phyloP scores from a whole-genome alignment of 2,888 invertebrate genomes.

The Heliconius ethilla region DNA sequence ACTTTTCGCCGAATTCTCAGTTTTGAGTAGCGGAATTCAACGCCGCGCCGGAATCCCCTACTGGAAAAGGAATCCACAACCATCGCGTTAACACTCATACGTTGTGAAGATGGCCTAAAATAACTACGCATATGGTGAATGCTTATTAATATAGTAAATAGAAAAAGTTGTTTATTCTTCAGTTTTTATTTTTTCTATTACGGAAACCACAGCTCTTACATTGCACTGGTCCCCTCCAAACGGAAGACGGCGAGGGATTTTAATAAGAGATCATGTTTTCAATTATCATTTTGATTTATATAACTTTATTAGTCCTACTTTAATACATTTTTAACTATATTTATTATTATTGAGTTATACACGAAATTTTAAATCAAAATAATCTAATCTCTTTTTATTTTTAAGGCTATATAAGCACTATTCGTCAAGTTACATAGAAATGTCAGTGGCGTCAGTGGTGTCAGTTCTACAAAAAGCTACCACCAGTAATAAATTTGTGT shows the following conservation, averaged over 20 bases:
- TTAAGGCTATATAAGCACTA: too few relatives aligned
- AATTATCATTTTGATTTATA: constrained; percentile 57
- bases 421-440: too few relatives aligned
- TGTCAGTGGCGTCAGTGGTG: too few relatives aligned
- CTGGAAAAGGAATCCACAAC: background rate
- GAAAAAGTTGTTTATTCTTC: background rate
- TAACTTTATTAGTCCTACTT: background rate
- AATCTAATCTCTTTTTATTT: too few relatives aligned
- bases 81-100: background rate
- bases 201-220: background rate
- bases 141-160: background rate
- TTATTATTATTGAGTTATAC: too few relatives aligned
- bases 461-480: too few relatives aligned
- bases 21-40: too few relatives aligned
- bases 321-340: too few relatives aligned
- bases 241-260: constrained; percentile 75
- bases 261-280: constrained; percentile 81
- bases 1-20: too few relatives aligned
- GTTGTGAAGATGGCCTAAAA: background rate
- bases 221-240: constrained; percentile 52
- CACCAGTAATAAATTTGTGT: too few relatives aligned
- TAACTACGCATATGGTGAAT: too few relatives aligned
- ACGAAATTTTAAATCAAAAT: too few relatives aligned
- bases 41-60: background rate
- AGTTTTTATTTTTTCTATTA: background rate